These are phyloP conservation scores for Theretra japonica DNA, from an alignment of 2,888 invertebrate genomes.

Conservation along the genomic window DNA sequence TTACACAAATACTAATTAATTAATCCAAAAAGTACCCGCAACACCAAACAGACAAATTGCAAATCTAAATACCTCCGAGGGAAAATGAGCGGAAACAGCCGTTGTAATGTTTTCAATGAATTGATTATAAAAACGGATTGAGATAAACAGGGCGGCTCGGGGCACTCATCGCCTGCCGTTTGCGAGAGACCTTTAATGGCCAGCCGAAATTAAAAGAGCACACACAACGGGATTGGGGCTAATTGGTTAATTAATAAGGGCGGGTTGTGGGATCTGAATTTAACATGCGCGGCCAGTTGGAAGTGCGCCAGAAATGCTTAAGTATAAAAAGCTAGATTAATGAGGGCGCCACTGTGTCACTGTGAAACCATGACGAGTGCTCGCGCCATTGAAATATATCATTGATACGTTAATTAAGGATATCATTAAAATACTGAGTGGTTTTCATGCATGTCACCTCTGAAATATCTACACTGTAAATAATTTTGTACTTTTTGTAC, in stretches of 20 bases:
- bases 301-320: constrained; percentile 65
- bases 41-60: neutral
- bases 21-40: neutral
- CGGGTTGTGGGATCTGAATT: constrained; percentile 59
- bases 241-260: constrained; percentile 83
- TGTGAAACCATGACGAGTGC: constrained; percentile 34
- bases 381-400: neutral
- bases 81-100: constrained; percentile 10
- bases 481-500: too few species aligned
- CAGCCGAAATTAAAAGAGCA: constrained; percentile 72
- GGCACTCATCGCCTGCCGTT: constrained; percentile 58
- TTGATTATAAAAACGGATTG: constrained; percentile 57
- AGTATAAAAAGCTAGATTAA: constrained; percentile 68
- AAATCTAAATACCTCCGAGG: constrained; percentile 2
- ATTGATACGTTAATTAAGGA: constrained; percentile 4
- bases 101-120: constrained; percentile 53
- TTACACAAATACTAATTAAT: too few species aligned
- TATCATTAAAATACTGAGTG: constrained; percentile 1
- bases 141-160: constrained; percentile 56
- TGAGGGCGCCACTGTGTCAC: constrained; percentile 44
- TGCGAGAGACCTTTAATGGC: constrained; percentile 63
- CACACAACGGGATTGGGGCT: constrained; percentile 70
- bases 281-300: constrained; percentile 71
- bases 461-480: too few species aligned
- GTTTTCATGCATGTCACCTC: too few species aligned